Evolutionary conservation across 2,888 invertebrate genomes (phyloP), one percentile per base, ranked within the genome.

Genomic region (Coecobrya sp.): DNA sequence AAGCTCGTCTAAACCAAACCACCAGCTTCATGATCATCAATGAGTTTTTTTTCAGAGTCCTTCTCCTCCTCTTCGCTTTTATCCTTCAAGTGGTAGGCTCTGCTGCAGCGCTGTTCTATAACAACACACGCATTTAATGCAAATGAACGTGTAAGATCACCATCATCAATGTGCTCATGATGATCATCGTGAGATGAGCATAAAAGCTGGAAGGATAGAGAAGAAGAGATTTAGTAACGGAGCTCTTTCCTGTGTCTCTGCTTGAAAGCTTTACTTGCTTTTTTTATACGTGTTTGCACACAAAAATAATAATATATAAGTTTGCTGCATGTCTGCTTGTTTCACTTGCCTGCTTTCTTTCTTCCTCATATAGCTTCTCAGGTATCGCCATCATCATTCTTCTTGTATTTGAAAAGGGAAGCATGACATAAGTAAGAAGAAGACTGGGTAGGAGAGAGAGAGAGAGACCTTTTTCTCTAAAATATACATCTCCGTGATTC

Each of bases 41-140:
- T 42, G 73, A 42, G 19, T 73, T 73, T 36, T 42, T 73, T 42
- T n/a, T n/a, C n/a, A n/a, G n/a, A 73, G 73, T 19, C 73, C 73
- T 19, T 42, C 73, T 36, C 42, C 30, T 68, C 27, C n/a, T 52
- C 36, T 5, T 59, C 22, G 68, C 68, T 13, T 27, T 27, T 30
- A 86, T 68, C 89, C 88, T 89, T 79, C 62, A 59, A 79, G 79
- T 65, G 27, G 25, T 11, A 59, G 27, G 62, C 27, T n/a, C n/a
- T n/a, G n/a, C n/a, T n/a, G n/a, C n/a, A n/a, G n/a, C n/a, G n/a
- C n/a, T n/a, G n/a, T n/a, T n/a, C n/a, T n/a, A n/a, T n/a, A n/a
- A n/a, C n/a, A n/a, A 62, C 59, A 84, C 2, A 68, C 89, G 59
- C 82, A 86, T 86, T 91, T 86, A 86, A 91, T 91, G 91, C 91